phyloP scores from a whole-genome alignment of 2,888 invertebrate species.

The Thelaira solivaga region DNA sequence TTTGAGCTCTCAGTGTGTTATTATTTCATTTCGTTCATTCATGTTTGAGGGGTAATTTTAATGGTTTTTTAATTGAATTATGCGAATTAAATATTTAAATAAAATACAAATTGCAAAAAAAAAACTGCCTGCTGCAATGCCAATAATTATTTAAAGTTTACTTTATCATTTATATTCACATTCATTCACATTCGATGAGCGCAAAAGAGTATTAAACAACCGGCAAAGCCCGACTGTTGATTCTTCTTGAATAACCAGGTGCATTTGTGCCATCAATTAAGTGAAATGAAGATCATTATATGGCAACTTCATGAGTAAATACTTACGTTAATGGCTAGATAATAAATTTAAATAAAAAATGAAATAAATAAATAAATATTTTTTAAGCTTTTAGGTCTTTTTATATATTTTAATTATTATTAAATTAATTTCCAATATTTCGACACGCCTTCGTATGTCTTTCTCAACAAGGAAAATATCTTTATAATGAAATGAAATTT shows the following conservation, averaged over 20 bases:
- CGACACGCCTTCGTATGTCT: too few species aligned
- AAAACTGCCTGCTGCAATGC: conserved; percentile 19
- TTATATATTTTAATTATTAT: too few species aligned
- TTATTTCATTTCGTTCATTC: neutral
- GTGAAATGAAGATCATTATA: conserved; percentile 28
- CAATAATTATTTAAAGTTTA: conserved; percentile 21
- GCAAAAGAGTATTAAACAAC: neutral
- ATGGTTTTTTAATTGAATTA: conserved; percentile 62
- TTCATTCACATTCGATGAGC: conserved; percentile 31
- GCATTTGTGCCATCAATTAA: conserved; percentile 50
- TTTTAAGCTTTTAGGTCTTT: too few species aligned
- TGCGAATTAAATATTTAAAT: conserved; percentile 16
- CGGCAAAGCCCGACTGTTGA: too few species aligned
- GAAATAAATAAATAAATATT: too few species aligned
- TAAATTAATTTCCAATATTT: too few species aligned
- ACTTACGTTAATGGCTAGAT: conserved; percentile 21
- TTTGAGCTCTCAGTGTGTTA: conserved; percentile 14
- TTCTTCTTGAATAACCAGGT: conserved; percentile 38
- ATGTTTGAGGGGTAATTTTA: conserved; percentile 38
- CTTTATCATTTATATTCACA: conserved; percentile 13
- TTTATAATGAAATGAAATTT: too few species aligned
- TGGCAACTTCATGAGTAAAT: too few species aligned
- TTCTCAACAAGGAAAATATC: too few species aligned
- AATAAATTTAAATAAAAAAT: conserved; percentile 28
- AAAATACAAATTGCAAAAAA: conserved; percentile 39